Percentiles rank a stretch among this genome's conserved stretches.
phyloP scores from a whole-genome alignment of 2,888 invertebrate species.

The Polymixis flavicincta region DNA sequence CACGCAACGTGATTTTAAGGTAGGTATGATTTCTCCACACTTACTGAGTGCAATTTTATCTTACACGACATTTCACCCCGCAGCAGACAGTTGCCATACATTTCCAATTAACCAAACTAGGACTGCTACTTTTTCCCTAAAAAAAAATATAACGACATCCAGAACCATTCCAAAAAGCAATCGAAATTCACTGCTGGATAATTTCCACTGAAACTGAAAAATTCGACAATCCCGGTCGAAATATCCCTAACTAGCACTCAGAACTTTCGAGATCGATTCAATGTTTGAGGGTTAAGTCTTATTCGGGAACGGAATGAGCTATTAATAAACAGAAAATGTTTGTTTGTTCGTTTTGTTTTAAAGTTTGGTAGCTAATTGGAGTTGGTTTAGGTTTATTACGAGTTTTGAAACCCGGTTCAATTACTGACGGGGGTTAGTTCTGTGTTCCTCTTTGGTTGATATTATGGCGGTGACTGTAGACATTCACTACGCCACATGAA shows the following conservation, averaged over 20 bases:
- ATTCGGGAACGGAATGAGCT: constrained; percentile 55
- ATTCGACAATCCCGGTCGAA: constrained; percentile 37
- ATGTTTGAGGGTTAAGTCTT: constrained; percentile 61
- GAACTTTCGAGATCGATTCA: constrained; percentile 66
- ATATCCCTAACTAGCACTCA: constrained; percentile 63
- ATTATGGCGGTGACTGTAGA: neutral
- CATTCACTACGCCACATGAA: too few species aligned
- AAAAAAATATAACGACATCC: neutral
- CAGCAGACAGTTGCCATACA: neutral
- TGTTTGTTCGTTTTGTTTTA: constrained; percentile 67
- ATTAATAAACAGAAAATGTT: constrained; percentile 63
- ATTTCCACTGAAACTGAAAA: constrained; percentile 20
- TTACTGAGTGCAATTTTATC: neutral
- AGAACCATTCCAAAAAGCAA: constrained; percentile 13
- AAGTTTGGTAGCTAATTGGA: constrained; percentile 72
- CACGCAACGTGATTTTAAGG: neutral
- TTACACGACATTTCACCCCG: too few species aligned
- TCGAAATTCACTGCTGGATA: constrained; percentile 27
- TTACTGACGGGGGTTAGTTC: constrained; percentile 39
- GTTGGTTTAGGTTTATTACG: constrained; percentile 55
- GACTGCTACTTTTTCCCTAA: neutral
- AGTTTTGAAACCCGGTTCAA: constrained; percentile 41
- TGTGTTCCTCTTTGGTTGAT: constrained; percentile 2
- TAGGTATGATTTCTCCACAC: too few species aligned
- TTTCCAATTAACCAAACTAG: neutral